These are phyloP conservation scores for Drosophila percnosoma DNA, from an alignment of 2,888 invertebrate genomes.

Conservation along the genomic window DNA sequence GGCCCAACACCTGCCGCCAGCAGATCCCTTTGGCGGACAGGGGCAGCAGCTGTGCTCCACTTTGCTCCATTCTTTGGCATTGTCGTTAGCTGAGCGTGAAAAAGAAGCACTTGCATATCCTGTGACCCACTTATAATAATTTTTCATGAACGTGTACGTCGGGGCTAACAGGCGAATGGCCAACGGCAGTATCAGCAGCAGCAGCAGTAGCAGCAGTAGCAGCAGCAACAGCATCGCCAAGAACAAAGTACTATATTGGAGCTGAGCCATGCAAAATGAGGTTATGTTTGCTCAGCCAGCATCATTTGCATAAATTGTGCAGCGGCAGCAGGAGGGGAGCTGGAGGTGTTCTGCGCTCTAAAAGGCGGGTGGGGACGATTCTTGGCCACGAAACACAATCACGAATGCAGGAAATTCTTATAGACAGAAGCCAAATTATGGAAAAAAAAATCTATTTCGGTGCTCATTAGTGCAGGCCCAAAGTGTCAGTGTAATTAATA, in stretches of 20 bases:
- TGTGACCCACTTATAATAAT: slow-evolving; percentile 81
- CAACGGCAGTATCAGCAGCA: slow-evolving; percentile 23
- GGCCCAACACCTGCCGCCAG: slow-evolving; percentile 32
- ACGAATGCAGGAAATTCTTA: slow-evolving; percentile 33
- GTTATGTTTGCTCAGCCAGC: slow-evolving; percentile 74
- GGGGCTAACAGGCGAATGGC: slow-evolving; percentile 44
- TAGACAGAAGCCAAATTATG: slow-evolving; percentile 64
- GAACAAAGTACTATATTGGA: slow-evolving; percentile 53
- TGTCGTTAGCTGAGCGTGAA: slow-evolving; percentile 75
- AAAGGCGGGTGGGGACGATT: background rate
- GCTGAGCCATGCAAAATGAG: slow-evolving; percentile 64
- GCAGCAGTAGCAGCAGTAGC: slow-evolving; percentile 15
- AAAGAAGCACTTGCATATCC: slow-evolving; percentile 81
- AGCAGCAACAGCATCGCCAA: slow-evolving; percentile 29
- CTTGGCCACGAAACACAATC: slow-evolving; percentile 40
- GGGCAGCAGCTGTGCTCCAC: slow-evolving; percentile 45
- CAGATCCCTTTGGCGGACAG: slow-evolving; percentile 43
- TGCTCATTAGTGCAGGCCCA: slow-evolving; percentile 69
- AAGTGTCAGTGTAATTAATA: slow-evolving; percentile 75
- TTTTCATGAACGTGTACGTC: slow-evolving; percentile 72
- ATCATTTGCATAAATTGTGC: slow-evolving; percentile 74
- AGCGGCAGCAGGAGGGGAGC: background rate
- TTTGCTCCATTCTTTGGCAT: slow-evolving; percentile 38
- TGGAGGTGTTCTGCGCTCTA: background rate
- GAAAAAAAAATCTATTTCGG: slow-evolving; percentile 63